Base-by-base conservation (phyloP, 2,113 vertebrate species). In the Indri indri region DNA sequence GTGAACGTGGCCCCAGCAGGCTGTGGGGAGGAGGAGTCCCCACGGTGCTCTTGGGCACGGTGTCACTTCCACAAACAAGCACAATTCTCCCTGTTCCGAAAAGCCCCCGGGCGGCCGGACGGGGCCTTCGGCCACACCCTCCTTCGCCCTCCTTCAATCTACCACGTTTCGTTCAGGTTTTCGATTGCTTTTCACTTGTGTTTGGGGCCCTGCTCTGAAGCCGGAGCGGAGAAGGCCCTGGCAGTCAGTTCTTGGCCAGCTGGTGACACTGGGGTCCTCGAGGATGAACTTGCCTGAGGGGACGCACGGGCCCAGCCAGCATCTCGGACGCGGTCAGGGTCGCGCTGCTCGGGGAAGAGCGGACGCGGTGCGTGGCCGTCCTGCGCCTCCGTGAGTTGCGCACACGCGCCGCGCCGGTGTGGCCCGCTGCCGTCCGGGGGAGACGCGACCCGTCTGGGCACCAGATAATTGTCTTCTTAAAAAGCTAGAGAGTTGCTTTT, bases 301-400 rank as follows among this genome's bases (percentile, higher is more conserved):
- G 27, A 30, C 27, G 6, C 32, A 1, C 0, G 0, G 25, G 13
- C 18, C 82, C 79, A 6, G 88, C 4, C 12, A 11, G 17, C 1
- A 0, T n/a, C 42, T 68, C 27, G 1, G 34, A 27, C 45, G n/a
- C 2, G 4, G 23, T 25, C 23, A 0, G 0, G 0, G 22, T 25
- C 17, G 4, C 0, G 0, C 4, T 0, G 61, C 40, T 18, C 8
- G 7, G 9, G 18, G 65, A 88, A 70, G 76, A 20, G 1, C 6
- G 16, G 23, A 37, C 14, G 8, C 3, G 0, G 8, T 1, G 32
- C 20, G 2, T 0, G 0, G 4, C 4, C 3, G 22, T 34, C 1
- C 22, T 18, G 5, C 18, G 3, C 71, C 18, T 2, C 16, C 27
- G 13, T 25, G 11, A 23, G 13, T 25, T 3, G 20, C 50, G 34